Percentiles rank a stretch among this genome's conserved stretches.
Evolutionary conservation across 2,888 invertebrate species (phyloP).

Genomic region (Phania funesta): DNA sequence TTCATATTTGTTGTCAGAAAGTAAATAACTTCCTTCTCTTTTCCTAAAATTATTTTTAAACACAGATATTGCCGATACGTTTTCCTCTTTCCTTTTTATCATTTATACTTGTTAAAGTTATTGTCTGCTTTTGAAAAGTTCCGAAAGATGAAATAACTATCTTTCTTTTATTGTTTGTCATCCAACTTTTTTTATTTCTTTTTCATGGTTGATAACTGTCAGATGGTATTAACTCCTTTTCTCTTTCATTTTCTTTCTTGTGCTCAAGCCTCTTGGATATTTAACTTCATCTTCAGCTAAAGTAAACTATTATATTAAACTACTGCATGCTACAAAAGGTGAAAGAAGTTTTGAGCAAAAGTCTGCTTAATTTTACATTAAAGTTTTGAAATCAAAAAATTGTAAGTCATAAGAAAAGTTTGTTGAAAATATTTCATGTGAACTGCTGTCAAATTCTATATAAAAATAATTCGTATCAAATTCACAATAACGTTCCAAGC

Average conservation of each 20-base stretch:
- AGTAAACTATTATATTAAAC: slow-evolving; percentile 1
- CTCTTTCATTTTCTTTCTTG: neutral
- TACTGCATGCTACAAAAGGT: neutral
- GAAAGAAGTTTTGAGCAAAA: neutral
- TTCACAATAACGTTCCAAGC: no score
- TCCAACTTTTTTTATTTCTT: neutral
- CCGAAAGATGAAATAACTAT: slow-evolving; percentile 2
- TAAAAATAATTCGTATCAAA: no score
- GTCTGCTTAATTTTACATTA: no score
- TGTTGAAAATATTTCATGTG: neutral
- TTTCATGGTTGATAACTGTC: slow-evolving; percentile 55
- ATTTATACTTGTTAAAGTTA: slow-evolving; percentile 36
- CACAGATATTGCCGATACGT: neutral
- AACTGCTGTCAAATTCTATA: no score
- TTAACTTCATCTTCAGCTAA: slow-evolving; percentile 22
- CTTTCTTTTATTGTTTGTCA: slow-evolving; percentile 15
- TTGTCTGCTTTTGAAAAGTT: slow-evolving; percentile 37
- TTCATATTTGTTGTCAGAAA: no score
- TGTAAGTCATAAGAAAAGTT: no score
- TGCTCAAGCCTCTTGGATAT: neutral
- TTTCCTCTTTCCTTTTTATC: neutral
- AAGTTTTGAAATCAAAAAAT: no score
- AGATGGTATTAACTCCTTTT: slow-evolving; percentile 50
- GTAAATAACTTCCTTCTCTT: slow-evolving; percentile 49
- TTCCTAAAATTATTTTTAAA: neutral